Evolutionary conservation across 2,113 vertebrate species (phyloP).

Genomic region (Oceanites oceanicus): DNA sequence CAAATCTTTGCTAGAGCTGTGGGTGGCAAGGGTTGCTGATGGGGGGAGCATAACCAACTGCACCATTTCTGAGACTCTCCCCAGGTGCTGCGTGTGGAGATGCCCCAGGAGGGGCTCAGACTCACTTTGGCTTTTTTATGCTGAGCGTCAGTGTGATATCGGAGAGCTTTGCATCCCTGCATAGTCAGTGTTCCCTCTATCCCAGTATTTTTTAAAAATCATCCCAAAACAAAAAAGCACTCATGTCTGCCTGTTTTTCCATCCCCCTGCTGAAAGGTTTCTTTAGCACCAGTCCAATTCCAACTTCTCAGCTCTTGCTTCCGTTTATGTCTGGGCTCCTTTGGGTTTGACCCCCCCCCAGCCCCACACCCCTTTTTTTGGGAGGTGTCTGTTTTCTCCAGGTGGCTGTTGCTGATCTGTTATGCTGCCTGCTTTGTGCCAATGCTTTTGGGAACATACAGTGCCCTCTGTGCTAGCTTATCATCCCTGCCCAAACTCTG

Average conservation of each 20-base stretch:
- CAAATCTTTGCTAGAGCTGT: neutral
- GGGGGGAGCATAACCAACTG: neutral
- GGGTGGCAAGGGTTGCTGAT: neutral
- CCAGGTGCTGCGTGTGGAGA: neutral
- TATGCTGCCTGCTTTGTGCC: neutral
- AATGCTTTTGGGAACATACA: accelerated
- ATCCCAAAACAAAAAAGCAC: neutral
- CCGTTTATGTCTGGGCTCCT: neutral
- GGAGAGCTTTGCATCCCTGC: neutral
- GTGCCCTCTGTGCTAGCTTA: neutral
- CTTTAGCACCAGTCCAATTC: neutral
- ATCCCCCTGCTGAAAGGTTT: neutral
- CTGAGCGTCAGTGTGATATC: neutral
- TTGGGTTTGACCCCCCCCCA: neutral
- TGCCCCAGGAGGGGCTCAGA: neutral
- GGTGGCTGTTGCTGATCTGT: neutral
- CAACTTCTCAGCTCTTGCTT: neutral
- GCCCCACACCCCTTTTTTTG: neutral
- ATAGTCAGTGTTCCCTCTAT: neutral
- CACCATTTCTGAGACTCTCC: neutral
- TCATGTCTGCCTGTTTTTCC: neutral
- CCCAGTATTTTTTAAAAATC: neutral
- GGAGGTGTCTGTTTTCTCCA: neutral
- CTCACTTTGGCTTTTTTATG: neutral
- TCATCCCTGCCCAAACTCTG: neutral